phyloP scores from a whole-genome alignment of 2,113 vertebrate species.

The Podilymbus podiceps region DNA sequence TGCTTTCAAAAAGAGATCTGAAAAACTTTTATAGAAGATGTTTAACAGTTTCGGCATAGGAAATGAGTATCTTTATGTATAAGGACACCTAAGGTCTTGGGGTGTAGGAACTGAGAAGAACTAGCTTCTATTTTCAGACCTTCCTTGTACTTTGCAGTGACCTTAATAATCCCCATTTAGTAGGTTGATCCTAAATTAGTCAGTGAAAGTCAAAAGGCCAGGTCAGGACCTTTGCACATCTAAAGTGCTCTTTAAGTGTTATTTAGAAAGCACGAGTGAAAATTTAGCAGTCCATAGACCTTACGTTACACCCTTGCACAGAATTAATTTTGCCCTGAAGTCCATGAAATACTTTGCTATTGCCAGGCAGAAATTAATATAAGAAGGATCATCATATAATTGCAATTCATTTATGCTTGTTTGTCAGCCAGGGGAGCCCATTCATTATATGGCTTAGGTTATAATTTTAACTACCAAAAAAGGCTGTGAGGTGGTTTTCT shows the following conservation, averaged over 20 bases:
- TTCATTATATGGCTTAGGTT: background rate
- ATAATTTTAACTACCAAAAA: background rate
- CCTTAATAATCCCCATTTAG: background rate
- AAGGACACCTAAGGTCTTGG: background rate
- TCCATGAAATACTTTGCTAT: background rate
- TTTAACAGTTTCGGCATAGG: background rate
- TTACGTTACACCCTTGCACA: background rate
- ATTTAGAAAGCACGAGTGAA: background rate
- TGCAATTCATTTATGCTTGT: background rate
- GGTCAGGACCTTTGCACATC: background rate
- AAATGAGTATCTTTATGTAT: background rate
- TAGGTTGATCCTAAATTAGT: background rate
- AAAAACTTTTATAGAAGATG: background rate
- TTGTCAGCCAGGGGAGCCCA: background rate
- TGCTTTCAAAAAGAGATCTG: background rate
- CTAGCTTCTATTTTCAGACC: background rate
- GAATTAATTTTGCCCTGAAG: background rate
- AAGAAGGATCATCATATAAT: background rate
- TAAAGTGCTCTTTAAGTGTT: background rate
- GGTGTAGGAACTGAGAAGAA: background rate
- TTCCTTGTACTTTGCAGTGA: background rate
- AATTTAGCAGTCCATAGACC: background rate
- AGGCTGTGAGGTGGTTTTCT: background rate
- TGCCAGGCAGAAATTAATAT: background rate
- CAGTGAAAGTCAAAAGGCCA: background rate